Evolutionary conservation across 1,140 invertebrate genomes (phyloP), one percentile per base, ranked within the genome.

Genomic region (Himalopsyche phryganea): DNA sequence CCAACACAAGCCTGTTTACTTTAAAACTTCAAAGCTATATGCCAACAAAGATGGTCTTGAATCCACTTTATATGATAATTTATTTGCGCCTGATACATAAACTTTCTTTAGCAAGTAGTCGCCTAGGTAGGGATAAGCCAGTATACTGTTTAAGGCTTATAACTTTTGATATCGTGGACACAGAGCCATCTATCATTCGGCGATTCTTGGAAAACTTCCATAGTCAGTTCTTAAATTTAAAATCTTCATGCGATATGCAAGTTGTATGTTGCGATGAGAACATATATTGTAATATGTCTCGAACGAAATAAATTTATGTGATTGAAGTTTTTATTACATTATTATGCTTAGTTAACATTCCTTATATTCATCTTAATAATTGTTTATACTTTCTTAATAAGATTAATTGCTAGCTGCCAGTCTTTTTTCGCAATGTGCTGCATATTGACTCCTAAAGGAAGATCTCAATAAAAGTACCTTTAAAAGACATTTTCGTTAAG

Each of bases 31-130:
- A 33, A 45, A 33, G 46, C 46, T n/a, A 48, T 48, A 48, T 49
- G 46, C 40, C 52, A 56, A 49, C 54, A 23, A 23, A 47, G 54
- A 48, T 49, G 41, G 54, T 20, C 46, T 42, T n/a, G 20, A 17
- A 53, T 48, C 52, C 52, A 45, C 48, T 58, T 58, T 50, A 58
- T 58, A 58, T 58, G 56, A 51, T 58, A 58, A 58, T 58, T 58
- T 58, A 51, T 58, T 50, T 58, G 46, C 33, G 48, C 48, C 33
- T 46, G 56, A 58, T 58, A 58, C 49, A 58, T 51, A 58, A 58
- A 58, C 40, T 58, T 58, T 58, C 49, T 58, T 50, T 14, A 23
- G 36, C 47, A 20, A 42, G 45, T 35, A 47, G 46, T 49, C 40
- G 54, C 14, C 20, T 32, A 41, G 54, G 45, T 41, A 33, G 13